Evolutionary conservation across 1,140 invertebrate genomes (phyloP).

Genomic region (Aethina tumida): DNA sequence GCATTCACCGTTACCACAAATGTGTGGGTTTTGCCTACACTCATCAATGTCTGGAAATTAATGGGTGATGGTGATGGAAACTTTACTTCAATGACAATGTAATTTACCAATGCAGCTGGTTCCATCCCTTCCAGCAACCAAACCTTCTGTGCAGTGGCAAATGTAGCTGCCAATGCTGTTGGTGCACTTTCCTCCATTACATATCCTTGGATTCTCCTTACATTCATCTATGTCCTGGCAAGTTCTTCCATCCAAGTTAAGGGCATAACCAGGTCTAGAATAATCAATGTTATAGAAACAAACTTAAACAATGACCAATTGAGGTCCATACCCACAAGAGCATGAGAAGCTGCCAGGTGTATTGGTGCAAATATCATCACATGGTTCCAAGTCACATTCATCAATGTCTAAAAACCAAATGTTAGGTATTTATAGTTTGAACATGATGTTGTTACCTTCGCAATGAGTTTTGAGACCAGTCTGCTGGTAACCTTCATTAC

Average conservation of each 20-base stretch:
- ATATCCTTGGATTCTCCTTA: constrained; percentile 66
- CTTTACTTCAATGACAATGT: background rate
- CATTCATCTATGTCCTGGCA: constrained; percentile 66
- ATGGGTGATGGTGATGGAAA: background rate
- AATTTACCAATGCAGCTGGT: constrained; percentile 45
- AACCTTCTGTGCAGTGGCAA: constrained; percentile 68
- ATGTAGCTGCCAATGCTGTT: constrained; percentile 68
- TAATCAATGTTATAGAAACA: constrained; percentile 1
- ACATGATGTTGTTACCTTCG: constrained; percentile 33
- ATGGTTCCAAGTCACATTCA: constrained; percentile 62
- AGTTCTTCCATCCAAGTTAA: constrained; percentile 48
- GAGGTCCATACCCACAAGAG: constrained; percentile 39
- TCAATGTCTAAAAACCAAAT: constrained; percentile 56
- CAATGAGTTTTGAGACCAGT: constrained; percentile 48
- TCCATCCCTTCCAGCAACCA: constrained; percentile 56
- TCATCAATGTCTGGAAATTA: constrained; percentile 55
- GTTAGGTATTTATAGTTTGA: constrained; percentile 3
- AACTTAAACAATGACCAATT: background rate
- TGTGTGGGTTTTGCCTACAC: constrained; percentile 55
- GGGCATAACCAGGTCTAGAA: constrained; percentile 43
- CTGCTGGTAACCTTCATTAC: constrained; percentile 69
- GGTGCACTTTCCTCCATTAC: constrained; percentile 72
- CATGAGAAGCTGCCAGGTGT: constrained; percentile 52
- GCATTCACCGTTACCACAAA: constrained; percentile 63
- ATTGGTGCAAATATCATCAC: constrained; percentile 55